These are phyloP conservation scores for Hetaerina titia DNA, from an alignment of 2,888 invertebrate genomes.

Conservation along the genomic window DNA sequence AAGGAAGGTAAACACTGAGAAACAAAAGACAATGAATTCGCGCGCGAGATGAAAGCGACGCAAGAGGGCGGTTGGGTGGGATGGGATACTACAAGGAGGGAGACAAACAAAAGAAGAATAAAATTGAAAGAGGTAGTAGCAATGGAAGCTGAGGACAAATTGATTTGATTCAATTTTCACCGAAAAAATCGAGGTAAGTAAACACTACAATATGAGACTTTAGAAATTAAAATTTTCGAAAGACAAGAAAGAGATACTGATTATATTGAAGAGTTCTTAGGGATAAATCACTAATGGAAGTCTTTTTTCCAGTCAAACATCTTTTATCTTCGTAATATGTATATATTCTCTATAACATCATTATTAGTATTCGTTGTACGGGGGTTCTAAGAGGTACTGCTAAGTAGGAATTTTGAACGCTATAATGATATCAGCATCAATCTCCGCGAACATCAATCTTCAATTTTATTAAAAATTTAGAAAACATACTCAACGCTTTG, in stretches of 20 bases:
- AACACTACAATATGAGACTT: background rate
- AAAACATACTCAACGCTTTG: too few species aligned
- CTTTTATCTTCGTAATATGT: too few species aligned
- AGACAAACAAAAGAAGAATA: background rate
- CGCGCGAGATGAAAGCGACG: background rate
- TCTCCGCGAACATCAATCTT: too few species aligned
- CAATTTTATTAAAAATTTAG: too few species aligned
- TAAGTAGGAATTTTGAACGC: too few species aligned
- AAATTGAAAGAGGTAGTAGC: background rate
- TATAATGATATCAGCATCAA: too few species aligned
- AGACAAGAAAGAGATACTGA: background rate
- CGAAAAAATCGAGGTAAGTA: background rate
- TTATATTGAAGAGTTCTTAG: background rate
- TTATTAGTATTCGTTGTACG: too few species aligned
- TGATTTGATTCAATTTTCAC: background rate
- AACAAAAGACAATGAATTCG: background rate
- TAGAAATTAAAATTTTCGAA: background rate
- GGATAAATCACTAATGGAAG: too few species aligned
- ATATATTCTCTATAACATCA: too few species aligned
- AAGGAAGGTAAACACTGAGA: background rate
- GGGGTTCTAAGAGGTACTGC: too few species aligned
- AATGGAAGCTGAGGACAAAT: background rate
- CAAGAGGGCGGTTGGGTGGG: background rate
- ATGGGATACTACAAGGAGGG: background rate
- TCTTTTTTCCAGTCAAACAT: too few species aligned